Base-by-base conservation (phyloP, 2,113 vertebrate genomes). In the Pomatostomus ruficeps region DNA sequence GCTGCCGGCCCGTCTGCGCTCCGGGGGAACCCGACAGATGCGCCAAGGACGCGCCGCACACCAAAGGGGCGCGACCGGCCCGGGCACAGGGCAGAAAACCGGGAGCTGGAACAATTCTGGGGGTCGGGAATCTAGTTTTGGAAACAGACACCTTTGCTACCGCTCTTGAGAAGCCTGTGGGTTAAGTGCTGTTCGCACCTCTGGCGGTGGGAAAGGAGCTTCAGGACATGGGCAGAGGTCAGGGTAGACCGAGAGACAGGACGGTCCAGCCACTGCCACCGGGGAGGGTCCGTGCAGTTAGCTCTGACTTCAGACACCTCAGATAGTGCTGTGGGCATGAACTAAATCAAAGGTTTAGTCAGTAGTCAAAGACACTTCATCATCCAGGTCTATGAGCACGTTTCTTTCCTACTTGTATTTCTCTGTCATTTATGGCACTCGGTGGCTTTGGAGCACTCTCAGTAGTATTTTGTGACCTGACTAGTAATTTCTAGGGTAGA, bases 261-360 rank as follows among this genome's bases (percentile, higher is more conserved):
- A 23, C 25, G 8, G 65, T 7, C 31, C 61, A 13, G 33, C 31
- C 65, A 0, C 22, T 28, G 28, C 25, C n/a, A 3, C 3, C 3
- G 1, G 7, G 16, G 19, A 26, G 38, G 42, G 38, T 22, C 46
- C 10, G 0, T 10, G 42, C 46, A 1, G 2, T 20, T 23, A 12
- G 33, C 42, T 29, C 42, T n/a, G 31, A 1, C 15, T 21, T 31
- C 51, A 9, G 23, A 20, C 38, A 5, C 29, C 70, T 57, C 91
- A 9, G 15, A 9, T 17, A 22, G 12, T 4, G 33, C 58, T 36
- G 48, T 10, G 25, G 28, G 3, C 26, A 0, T 10, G 14, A 55
- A 57, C 61, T 42, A 16, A 55, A 33, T 20, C 36, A 38, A 40
- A 61, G 26, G 49, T 14, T 52, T 72, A 22, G 42, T 18, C 52